Evolutionary conservation across 2,113 vertebrate species (phyloP), one percentile per base, ranked within the genome.

Genomic region (Sander vitreus): DNA sequence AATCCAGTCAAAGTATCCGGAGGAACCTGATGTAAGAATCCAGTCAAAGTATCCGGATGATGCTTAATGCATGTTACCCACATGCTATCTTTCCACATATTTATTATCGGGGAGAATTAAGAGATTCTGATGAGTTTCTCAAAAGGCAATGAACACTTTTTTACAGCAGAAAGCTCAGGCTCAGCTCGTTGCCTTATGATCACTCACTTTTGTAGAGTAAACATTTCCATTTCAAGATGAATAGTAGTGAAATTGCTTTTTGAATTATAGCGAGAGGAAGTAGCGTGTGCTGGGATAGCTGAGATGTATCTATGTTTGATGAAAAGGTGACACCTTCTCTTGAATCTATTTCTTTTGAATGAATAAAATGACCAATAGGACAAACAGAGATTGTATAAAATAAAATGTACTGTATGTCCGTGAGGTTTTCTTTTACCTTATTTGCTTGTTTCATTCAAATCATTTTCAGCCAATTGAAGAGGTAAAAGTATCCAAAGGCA

Each of bases 21-120:
- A 48, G 88, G 84, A 90, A 92, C 86, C 6, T 51, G 21, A 66
- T 53, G 57, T 39, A 58, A 73, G 55, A 51, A 50, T 59, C 1
- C 36, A 84, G 76, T 53, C 45, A 47, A 74, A 77, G 67, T 39
- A 59, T 54, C 54, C 14, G 58, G 55, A 48, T 30, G 30, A 74
- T 5, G 23, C 58, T 9, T 25, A 19, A 10, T 8, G 48, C 48
- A 18, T 63, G 2, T 2, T 43, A 43, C 3, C 39, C 39, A 11
- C 25, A 3, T 63, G 23, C 5, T 5, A 16, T 43, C 39, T 9
- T 43, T 43, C 33, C 7, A 23, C n/a, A 5, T 5, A 62, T 6
- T 15, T 57, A 76, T 36, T 62, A 23, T 2, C 0, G 0, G 43
- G 25, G 1, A 13, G 25, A 30, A 69, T 0, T 1, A 5, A 11